A percentile compares a stretch with the other conserved stretches of the same genome.
Evolutionary conservation across 2,888 invertebrate species (phyloP).

Genomic region (Pyralis farinalis): DNA sequence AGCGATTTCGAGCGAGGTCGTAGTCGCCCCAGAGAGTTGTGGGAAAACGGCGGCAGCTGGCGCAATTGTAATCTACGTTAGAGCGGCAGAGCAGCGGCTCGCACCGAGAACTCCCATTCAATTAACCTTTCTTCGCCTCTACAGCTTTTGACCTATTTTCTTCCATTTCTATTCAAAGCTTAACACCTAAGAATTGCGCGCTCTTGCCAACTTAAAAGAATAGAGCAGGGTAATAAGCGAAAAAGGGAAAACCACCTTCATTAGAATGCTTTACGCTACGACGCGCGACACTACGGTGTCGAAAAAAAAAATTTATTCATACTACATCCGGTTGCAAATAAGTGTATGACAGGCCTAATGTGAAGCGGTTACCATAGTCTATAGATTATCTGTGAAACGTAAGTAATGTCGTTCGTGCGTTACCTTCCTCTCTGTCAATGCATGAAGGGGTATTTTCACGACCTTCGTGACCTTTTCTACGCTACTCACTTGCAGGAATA

Average conservation of each 20-base stretch:
- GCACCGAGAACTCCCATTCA: slow-evolving; percentile 44
- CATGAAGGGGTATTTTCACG: too few species aligned
- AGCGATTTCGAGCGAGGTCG: slow-evolving; percentile 29
- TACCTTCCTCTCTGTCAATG: too few species aligned
- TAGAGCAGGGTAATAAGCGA: slow-evolving; percentile 6
- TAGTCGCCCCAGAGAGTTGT: not conserved
- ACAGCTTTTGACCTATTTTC: slow-evolving; percentile 52
- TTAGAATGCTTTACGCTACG: too few species aligned
- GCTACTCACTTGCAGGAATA: too few species aligned
- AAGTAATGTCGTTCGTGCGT: too few species aligned
- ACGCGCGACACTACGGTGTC: not conserved
- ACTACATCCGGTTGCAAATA: too few species aligned
- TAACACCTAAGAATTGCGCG: slow-evolving; percentile 24
- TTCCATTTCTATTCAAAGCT: slow-evolving; percentile 44
- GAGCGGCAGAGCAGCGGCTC: slow-evolving; percentile 21
- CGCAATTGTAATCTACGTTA: slow-evolving; percentile 34
- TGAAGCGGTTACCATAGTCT: too few species aligned
- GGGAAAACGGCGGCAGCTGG: slow-evolving; percentile 9
- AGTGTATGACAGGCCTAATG: too few species aligned
- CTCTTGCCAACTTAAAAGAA: not conserved
- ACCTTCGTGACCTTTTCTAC: too few species aligned
- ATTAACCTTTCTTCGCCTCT: slow-evolving; percentile 51
- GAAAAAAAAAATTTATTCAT: too few species aligned
- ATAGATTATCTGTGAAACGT: too few species aligned
- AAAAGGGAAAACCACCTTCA: not conserved